Evolutionary conservation across 2,113 vertebrate species (phyloP).

Genomic region (Microcebus tavaratra): DNA sequence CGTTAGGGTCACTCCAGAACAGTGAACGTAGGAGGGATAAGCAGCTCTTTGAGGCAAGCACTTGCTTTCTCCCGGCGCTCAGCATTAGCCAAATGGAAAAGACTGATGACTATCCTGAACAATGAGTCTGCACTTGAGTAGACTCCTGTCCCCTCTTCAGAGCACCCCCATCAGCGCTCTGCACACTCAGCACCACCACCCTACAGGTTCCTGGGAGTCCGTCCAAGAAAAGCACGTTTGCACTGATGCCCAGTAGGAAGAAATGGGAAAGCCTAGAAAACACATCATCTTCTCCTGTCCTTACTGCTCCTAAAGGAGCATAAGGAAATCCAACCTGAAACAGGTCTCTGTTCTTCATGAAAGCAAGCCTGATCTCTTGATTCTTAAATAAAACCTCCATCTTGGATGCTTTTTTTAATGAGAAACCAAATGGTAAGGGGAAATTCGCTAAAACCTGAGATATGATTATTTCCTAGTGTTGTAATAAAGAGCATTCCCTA

Average conservation of each 20-base stretch:
- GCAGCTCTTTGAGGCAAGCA: neutral
- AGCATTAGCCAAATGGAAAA: neutral
- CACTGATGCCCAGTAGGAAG: neutral
- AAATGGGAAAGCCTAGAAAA: neutral
- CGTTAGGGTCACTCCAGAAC: neutral
- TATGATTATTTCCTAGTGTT: neutral
- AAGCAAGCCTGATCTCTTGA: neutral
- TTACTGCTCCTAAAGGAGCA: neutral
- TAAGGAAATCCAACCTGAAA: neutral
- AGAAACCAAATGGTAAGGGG: conserved; percentile 8
- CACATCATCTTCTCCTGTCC: neutral
- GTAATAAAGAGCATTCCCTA: neutral
- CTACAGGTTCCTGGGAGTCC: neutral
- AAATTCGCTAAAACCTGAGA: conserved; percentile 21
- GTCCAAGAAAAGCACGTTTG: neutral
- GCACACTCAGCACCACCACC: neutral
- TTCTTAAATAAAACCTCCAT: neutral
- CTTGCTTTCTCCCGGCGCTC: neutral
- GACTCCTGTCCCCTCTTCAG: neutral
- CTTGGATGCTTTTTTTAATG: neutral
- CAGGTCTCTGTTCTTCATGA: neutral
- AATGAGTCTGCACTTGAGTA: neutral
- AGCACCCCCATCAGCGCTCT: neutral
- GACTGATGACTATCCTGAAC: neutral
- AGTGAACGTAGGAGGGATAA: neutral